Base-by-base conservation (phyloP, 2,113 vertebrate species). In the Numida meleagris region DNA sequence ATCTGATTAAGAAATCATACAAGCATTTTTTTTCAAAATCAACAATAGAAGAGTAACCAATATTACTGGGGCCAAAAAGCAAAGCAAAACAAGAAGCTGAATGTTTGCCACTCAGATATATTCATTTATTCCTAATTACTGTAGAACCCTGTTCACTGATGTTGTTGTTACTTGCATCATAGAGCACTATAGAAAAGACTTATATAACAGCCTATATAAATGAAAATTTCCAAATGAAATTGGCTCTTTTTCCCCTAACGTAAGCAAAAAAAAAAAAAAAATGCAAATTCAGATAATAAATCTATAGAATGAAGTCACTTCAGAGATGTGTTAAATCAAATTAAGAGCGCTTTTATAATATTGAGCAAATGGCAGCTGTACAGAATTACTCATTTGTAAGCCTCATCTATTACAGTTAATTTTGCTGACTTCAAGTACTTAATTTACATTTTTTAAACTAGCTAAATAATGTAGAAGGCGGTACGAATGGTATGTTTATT, bases 381-480 rank as follows among this genome's bases (percentile, higher is more conserved):
- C 67, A 75, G 91, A 96, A 95, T 89, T 93, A 57, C 75, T 96
- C 72, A 88, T 95, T 94, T 93, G 68, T 89, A 95, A 96, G 77
- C 73, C 75, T 92, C 86, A 96, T 96, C 89, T 91, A 80, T 95
- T 92, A 90, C 66, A 79, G 73, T 93, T 97, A 92, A 96, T 95
- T 95, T 94, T 96, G 91, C 90, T 95, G 93, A 89, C 91, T 96
- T 95, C 91, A 93, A 96, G 94, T 82, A 67, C 90, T 91, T 96
- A 93, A 97, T 96, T 96, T 96, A 82, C 94, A 97, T 96, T 92
- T 93, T 88, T 97, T 96, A 96, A 94, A 88, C 90, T 58, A 83
- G 80, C 58, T 88, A 96, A 94, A 91, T 82, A 92, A 96, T 89
- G 75, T 63, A 59, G 62, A 53, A 90, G 79, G 83, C 0, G 4